Conservation (phyloP, 2,888 invertebrate genomes). For the Fabriciana adippe region DNA sequence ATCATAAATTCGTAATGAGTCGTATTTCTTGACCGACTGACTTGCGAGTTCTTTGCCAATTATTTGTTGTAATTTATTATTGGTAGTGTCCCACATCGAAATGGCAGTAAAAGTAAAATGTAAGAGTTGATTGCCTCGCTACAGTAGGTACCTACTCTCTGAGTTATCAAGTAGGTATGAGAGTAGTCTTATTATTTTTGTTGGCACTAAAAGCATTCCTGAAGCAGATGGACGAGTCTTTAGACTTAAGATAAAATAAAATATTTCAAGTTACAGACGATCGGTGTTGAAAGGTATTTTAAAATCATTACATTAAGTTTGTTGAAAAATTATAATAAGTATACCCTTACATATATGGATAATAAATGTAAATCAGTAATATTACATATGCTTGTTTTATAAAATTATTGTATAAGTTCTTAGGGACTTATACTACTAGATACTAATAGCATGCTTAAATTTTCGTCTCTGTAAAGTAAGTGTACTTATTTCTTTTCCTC, state of each 20-base stretch:
- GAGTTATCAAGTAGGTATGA: slow-evolving; percentile 24
- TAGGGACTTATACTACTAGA: no score
- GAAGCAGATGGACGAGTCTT: slow-evolving; percentile 15
- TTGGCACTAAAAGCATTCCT: slow-evolving; percentile 30
- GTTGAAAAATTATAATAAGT: no score
- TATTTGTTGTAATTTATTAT: slow-evolving; percentile 37
- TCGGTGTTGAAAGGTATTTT: neutral
- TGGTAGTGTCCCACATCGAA: slow-evolving; percentile 30
- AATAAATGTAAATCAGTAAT: no score
- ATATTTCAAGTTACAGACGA: neutral
- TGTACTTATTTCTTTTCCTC: no score
- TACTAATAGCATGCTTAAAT: no score
- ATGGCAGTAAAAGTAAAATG: slow-evolving; percentile 32
- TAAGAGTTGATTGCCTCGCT: slow-evolving; percentile 32
- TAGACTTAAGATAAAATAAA: neutral
- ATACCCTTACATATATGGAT: no score
- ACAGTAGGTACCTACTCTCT: slow-evolving; percentile 20
- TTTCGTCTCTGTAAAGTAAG: no score
- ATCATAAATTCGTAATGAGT: slow-evolving; percentile 35
- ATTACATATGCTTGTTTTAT: no score
- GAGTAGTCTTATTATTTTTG: slow-evolving; percentile 25
- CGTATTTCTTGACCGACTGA: slow-evolving; percentile 35
- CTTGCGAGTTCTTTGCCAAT: slow-evolving; percentile 32
- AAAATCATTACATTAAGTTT: neutral
- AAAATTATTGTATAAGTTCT: no score